These are phyloP conservation scores for Trissolcus basalis DNA, from an alignment of 1,140 invertebrate genomes.

Conservation along the genomic window DNA sequence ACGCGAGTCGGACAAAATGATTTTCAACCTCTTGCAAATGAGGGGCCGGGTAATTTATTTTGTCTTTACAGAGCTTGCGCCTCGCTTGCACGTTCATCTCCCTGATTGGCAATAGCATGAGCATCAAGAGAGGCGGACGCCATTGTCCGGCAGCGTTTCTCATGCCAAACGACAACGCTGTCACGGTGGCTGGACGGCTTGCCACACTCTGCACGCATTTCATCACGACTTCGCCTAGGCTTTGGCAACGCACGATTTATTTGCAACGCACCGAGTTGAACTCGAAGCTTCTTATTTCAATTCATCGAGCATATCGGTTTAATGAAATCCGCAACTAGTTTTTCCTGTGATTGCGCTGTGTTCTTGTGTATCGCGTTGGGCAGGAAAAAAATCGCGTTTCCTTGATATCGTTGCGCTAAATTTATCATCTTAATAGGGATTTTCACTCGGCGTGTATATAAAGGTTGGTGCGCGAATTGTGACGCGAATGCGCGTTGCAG, in stretches of 20 bases:
- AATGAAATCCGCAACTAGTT: conserved; percentile 48
- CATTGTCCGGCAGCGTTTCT: conserved; percentile 58
- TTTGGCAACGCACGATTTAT: conserved; percentile 6
- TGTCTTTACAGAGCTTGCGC: conserved; percentile 55
- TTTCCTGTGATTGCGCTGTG: conserved; percentile 25
- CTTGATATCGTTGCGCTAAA: conserved; percentile 50
- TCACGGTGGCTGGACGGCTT: conserved; percentile 22
- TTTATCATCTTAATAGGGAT: conserved; percentile 55
- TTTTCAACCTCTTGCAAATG: conserved; percentile 42
- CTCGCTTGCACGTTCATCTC: conserved; percentile 41
- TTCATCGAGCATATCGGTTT: conserved; percentile 53
- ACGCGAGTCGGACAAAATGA: conserved; percentile 49
- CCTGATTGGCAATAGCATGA: conserved; percentile 61
- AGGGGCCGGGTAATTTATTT: conserved; percentile 61
- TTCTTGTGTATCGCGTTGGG: conserved; percentile 16
- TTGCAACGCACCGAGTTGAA: conserved; percentile 1
- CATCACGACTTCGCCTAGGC: conserved; percentile 12
- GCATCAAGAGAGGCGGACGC: conserved; percentile 27
- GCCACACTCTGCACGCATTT: conserved; percentile 20
- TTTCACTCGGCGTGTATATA: conserved; percentile 28
- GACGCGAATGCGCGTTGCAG: conserved; percentile 23
- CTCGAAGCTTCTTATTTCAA: conserved; percentile 25
- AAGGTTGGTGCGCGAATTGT: conserved; percentile 20
- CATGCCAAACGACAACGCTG: conserved; percentile 22
- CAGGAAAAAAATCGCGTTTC: conserved; percentile 41